phyloP scores from a whole-genome alignment of 2,113 vertebrate species.

The Trichomycterus rosablanca region DNA sequence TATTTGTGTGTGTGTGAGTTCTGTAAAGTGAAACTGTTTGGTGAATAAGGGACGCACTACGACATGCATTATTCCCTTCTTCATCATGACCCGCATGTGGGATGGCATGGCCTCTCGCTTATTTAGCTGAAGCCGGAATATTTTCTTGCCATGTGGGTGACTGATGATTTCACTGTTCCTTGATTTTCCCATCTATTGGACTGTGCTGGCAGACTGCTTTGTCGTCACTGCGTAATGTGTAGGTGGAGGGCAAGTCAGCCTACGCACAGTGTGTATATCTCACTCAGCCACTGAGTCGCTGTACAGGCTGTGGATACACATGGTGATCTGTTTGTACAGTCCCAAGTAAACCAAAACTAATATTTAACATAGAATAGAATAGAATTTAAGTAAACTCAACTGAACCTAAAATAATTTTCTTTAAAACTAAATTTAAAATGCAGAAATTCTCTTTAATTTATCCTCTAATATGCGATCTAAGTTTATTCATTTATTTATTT shows the following conservation, averaged over 20 bases:
- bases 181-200: background rate
- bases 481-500: too few relatives aligned
- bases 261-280: background rate
- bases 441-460: too few relatives aligned
- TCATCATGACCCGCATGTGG: background rate
- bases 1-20: too few relatives aligned
- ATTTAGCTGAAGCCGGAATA: constrained; percentile 9
- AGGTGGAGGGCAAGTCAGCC: background rate
- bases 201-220: background rate
- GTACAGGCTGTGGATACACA: background rate
- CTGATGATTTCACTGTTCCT: constrained; percentile 9
- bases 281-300: background rate
- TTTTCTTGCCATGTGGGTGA: constrained; percentile 7
- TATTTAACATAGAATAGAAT: too few relatives aligned
- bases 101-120: background rate
- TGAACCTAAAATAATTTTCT: too few relatives aligned
- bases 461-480: too few relatives aligned
- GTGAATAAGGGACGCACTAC: background rate
- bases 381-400: too few relatives aligned
- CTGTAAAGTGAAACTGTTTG: background rate
- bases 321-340: too few relatives aligned
- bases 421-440: too few relatives aligned
- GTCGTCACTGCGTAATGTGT: background rate
- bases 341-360: too few relatives aligned
- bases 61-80: background rate